phyloP scores from a whole-genome alignment of 2,113 vertebrate genomes.

The Anthoscopus minutus region DNA sequence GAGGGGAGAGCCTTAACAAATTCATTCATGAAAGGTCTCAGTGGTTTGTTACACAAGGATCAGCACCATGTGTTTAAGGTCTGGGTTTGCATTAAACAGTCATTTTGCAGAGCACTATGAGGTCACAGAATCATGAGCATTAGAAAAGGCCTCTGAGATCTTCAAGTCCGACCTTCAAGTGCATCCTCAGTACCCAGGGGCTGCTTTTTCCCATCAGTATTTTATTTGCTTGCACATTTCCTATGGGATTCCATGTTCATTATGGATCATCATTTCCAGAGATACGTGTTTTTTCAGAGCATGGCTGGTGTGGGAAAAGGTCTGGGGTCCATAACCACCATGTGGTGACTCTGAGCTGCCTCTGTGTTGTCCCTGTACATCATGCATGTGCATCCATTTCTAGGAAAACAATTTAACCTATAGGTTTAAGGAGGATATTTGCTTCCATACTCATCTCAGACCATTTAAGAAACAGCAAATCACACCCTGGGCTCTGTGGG shows the following conservation, averaged over 20 bases:
- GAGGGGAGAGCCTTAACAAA: background rate
- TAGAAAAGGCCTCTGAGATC: background rate
- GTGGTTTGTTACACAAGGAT: background rate
- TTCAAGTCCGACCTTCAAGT: background rate
- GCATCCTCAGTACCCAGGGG: background rate
- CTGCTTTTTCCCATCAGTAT: rapidly evolving
- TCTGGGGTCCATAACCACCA: too few relatives aligned
- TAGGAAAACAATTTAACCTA: too few relatives aligned
- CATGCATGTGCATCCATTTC: too few relatives aligned
- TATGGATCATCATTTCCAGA: rapidly evolving
- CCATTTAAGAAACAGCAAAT: too few relatives aligned
- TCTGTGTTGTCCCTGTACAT: too few relatives aligned
- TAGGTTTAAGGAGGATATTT: too few relatives aligned
- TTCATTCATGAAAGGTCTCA: background rate
- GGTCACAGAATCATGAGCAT: background rate
- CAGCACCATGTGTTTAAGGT: background rate
- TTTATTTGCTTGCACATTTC: rapidly evolving
- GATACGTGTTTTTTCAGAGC: rapidly evolving
- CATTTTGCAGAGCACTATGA: background rate
- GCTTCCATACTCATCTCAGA: too few relatives aligned
- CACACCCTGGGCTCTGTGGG: too few relatives aligned
- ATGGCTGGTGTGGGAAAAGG: background rate
- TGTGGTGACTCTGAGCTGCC: background rate
- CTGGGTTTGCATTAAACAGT: background rate
- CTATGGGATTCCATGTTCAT: rapidly evolving